Conservation (phyloP, 1,140 invertebrate genomes). For the Drosophila jambulina region DNA sequence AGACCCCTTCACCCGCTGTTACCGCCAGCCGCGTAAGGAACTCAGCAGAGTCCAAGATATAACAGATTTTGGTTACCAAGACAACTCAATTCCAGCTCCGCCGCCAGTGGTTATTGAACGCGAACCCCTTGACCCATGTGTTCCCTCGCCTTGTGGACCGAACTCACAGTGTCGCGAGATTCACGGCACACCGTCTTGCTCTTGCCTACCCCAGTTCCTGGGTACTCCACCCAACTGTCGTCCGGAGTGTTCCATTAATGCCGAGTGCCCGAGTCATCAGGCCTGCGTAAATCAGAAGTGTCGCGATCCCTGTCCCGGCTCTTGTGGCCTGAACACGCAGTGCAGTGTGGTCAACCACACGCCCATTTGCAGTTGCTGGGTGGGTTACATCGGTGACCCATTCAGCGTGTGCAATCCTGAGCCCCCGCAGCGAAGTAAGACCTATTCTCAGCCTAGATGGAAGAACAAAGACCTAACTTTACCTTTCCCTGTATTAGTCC, state of each 20-base stretch:
- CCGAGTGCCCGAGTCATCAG: slow-evolving; percentile 92
- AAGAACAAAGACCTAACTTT: not conserved
- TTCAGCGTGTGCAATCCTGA: slow-evolving; percentile 87
- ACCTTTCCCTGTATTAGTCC: slow-evolving; percentile 42
- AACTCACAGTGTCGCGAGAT: slow-evolving; percentile 91
- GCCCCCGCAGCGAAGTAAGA: slow-evolving; percentile 79
- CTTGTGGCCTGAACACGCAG: slow-evolving; percentile 92
- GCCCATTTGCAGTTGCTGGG: slow-evolving; percentile 91
- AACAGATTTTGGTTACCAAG: not conserved
- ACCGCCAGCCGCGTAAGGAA: slow-evolving; percentile 85
- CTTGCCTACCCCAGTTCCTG: slow-evolving; percentile 90
- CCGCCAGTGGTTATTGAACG: slow-evolving; percentile 58
- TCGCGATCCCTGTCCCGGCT: slow-evolving; percentile 91
- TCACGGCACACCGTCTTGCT: slow-evolving; percentile 91
- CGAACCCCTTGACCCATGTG: slow-evolving; percentile 88
- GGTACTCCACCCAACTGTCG: slow-evolving; percentile 92
- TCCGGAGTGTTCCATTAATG: slow-evolving; percentile 93
- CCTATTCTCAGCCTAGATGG: not conserved
- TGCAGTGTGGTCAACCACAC: slow-evolving; percentile 94
- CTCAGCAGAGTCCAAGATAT: slow-evolving; percentile 41
- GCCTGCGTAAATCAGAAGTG: slow-evolving; percentile 94
- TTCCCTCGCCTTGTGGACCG: slow-evolving; percentile 93
- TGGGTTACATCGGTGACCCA: slow-evolving; percentile 91
- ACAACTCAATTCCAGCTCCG: slow-evolving; percentile 42
- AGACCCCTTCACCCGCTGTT: slow-evolving; percentile 87